Percentiles rank a stretch among this genome's conserved stretches.
Conservation (phyloP, 2,888 invertebrate genomes). For the Oscheius onirici region DNA sequence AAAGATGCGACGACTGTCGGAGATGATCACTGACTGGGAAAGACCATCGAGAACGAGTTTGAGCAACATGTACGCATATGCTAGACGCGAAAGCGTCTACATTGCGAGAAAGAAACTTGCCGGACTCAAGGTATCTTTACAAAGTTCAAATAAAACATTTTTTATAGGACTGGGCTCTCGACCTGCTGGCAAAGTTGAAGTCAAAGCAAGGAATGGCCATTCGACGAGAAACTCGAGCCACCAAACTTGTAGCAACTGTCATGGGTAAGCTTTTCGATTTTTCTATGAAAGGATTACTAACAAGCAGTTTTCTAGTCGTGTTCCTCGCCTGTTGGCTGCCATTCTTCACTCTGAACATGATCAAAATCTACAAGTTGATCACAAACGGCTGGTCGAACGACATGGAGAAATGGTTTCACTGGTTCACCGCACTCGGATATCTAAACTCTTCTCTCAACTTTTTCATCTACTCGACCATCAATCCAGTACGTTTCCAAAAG, state of each 20-base stretch:
- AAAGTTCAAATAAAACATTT: no score
- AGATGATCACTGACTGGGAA: constrained; percentile 70
- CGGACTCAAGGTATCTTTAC: constrained; percentile 62
- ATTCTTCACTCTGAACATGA: constrained; percentile 74
- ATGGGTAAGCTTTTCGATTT: constrained; percentile 68
- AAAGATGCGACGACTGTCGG: constrained; percentile 69
- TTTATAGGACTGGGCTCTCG: constrained; percentile 64
- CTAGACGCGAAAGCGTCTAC: constrained; percentile 68
- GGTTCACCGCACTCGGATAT: constrained; percentile 72
- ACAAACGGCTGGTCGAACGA: constrained; percentile 60
- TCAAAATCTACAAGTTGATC: constrained; percentile 69
- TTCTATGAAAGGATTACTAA: constrained; percentile 1
- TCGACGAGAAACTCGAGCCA: constrained; percentile 70
- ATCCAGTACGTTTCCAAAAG: constrained; percentile 56
- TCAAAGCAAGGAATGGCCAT: constrained; percentile 71
- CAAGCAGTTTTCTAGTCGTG: constrained; percentile 72
- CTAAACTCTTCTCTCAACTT: constrained; percentile 75
- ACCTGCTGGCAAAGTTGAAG: constrained; percentile 69
- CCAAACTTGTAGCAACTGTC: constrained; percentile 73
- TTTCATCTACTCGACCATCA: constrained; percentile 75
- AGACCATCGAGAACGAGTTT: constrained; percentile 61
- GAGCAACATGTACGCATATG: constrained; percentile 68
- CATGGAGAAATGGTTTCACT: constrained; percentile 54
- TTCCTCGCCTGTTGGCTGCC: constrained; percentile 75
- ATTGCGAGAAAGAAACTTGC: constrained; percentile 70